Evolutionary conservation across 1,140 invertebrate species (phyloP).

Genomic region (Drosophila kanapiae): DNA sequence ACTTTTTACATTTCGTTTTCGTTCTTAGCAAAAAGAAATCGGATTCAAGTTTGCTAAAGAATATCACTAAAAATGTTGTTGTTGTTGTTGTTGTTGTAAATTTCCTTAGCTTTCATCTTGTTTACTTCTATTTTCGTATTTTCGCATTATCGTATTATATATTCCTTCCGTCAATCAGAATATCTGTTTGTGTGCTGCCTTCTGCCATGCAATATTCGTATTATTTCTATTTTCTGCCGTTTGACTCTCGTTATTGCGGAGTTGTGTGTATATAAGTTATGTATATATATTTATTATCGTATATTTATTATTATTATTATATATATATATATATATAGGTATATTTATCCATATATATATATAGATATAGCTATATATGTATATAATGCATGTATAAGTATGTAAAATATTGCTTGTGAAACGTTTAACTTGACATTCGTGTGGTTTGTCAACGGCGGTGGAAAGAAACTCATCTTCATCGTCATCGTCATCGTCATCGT

Average conservation of each 20-base stretch:
- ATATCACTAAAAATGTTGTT: slow-evolving; percentile 71
- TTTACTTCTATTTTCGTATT: slow-evolving; percentile 6
- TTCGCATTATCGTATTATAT: slow-evolving; percentile 30
- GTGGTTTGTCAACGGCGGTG: slow-evolving; percentile 51
- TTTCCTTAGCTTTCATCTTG: slow-evolving; percentile 8
- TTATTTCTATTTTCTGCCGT: slow-evolving; percentile 28
- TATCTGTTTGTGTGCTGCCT: slow-evolving; percentile 11
- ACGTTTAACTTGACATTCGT: slow-evolving; percentile 79
- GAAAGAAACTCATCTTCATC: slow-evolving; percentile 43
- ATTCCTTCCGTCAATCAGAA: slow-evolving; percentile 20
- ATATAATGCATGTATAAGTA: slow-evolving; percentile 65
- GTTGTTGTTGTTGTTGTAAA: slow-evolving; percentile 4
- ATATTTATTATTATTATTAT: slow-evolving; percentile 29
- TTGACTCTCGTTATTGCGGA: slow-evolving; percentile 42
- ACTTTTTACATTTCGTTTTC: slow-evolving; percentile 51
- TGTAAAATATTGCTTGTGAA: slow-evolving; percentile 84
- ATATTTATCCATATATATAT: slow-evolving; percentile 42
- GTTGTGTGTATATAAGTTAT: slow-evolving; percentile 48
- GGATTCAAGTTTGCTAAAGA: slow-evolving; percentile 68
- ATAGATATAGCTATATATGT: slow-evolving; percentile 35
- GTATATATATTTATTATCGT: slow-evolving; percentile 52
- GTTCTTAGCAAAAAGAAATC: slow-evolving; percentile 62
- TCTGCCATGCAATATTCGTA: slow-evolving; percentile 21
- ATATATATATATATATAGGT: slow-evolving; percentile 31
- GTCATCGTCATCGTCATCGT: slow-evolving; percentile 5